These are phyloP conservation scores for Octonoba sinensis DNA, from an alignment of 2,888 invertebrate species.

Conservation along the genomic window DNA sequence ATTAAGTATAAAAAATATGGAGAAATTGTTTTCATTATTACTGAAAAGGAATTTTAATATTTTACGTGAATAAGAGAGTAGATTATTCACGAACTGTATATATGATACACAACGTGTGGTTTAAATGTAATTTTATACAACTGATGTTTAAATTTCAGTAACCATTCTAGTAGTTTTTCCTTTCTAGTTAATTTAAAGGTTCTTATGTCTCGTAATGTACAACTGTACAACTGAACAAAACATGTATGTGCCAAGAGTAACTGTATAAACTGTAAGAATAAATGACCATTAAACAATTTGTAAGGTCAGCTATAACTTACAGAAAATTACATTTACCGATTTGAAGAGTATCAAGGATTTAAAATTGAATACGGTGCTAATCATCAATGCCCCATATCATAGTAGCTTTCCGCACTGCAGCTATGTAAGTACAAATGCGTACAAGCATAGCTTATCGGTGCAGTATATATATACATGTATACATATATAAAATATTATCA, in stretches of 20 bases:
- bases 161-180: no score
- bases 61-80: no score
- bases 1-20: no score
- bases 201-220: constrained; percentile 5
- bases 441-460: constrained; percentile 14
- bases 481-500: constrained; percentile 7
- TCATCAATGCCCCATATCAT: constrained; percentile 57
- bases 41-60: no score
- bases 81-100: no score
- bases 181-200: no score
- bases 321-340: constrained; percentile 56
- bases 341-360: constrained; percentile 40
- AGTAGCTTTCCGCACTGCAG: constrained; percentile 20
- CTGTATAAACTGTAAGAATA: constrained; percentile 40
- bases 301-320: constrained; percentile 33
- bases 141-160: no score
- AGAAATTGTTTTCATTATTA: no score
- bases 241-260: constrained; percentile 61
- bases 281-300: not conserved
- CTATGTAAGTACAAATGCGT: no score
- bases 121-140: no score
- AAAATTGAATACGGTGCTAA: constrained; percentile 57
- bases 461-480: constrained; percentile 33
- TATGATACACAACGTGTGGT: no score
- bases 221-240: constrained; percentile 53